Conservation (phyloP, 2,888 invertebrate genomes). For the Cephus spinipes region DNA sequence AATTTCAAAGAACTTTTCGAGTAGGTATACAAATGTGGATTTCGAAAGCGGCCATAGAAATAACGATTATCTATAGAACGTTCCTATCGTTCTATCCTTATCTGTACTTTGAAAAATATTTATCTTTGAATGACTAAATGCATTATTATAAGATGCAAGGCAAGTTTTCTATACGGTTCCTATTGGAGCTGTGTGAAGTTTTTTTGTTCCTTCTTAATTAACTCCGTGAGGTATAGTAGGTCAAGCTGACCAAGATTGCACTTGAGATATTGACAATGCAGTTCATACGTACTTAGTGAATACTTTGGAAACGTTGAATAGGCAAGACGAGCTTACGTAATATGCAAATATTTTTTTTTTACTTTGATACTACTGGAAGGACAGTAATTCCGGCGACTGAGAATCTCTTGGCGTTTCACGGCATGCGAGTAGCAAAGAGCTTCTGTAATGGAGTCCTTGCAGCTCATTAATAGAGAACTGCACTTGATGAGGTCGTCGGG, state of each 20-base stretch:
- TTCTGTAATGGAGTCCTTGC: constrained; percentile 27
- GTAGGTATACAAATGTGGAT: neutral
- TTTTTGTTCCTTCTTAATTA: neutral
- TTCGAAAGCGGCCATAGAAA: neutral
- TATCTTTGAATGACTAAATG: neutral
- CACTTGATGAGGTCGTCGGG: constrained; percentile 44
- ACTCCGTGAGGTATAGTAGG: neutral
- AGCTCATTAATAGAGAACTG: constrained; percentile 58
- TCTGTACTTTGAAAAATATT: neutral
- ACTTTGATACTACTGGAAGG: neutral
- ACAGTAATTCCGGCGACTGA: neutral
- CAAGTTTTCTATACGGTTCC: neutral
- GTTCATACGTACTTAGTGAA: neutral
- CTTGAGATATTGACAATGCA: neutral
- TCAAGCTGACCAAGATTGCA: neutral
- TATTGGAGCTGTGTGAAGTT: neutral
- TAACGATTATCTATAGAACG: neutral
- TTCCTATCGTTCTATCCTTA: neutral
- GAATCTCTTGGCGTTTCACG: neutral
- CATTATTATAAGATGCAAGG: neutral
- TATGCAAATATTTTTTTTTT: neutral
- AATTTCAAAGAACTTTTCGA: neutral
- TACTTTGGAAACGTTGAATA: neutral
- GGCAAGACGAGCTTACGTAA: neutral
- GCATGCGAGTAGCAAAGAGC: constrained; percentile 6